Evolutionary conservation across 2,113 vertebrate species (phyloP), one percentile per base, ranked within the genome.

Genomic region (Poeciliopsis retropinna): DNA sequence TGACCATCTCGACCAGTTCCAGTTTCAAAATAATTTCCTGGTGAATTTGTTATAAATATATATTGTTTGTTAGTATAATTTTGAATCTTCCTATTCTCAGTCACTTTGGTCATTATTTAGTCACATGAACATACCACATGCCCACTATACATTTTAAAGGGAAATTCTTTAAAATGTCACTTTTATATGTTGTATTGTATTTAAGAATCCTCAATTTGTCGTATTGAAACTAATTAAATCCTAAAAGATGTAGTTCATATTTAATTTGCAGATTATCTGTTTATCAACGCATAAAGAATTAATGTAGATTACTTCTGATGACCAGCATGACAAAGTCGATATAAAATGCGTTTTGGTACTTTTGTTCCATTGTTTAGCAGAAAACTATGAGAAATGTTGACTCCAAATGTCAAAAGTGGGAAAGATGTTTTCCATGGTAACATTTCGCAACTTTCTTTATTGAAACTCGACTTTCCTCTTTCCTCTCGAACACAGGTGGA

Each of bases 401-500:
- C n/a, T 61, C 5, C 4, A 17, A 19, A 25, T n/a, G 11, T 37
- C 31, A n/a, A 65, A 39, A 65, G 5, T 12, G 15, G 2, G 37
- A 2, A 65, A 0, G 13, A 10, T 2, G 19, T 27, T 61, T 61
- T 25, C 22, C 19, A 5, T 51, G 19, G 29, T 28, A 29, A 29
- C 32, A 13, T 39, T 28, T 27, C 1, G 17, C 22, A 0, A 6
- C 29, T 37, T 61, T 3, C 5, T n/a, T 3, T 11, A 25, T 57
- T 57, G 25, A 57, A 57, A 57, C 25, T 57, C 25, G 25, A 1
- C 19, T 47, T 27, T 69, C 28, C 74, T 28, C 60, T 76, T 39
- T 79, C 19, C 19, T 44, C 37, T 32, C 15, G 14, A 83, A 88
- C 2, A 47, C 93, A 97, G 96, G 96, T 94, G 92, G 95, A 96